phyloP scores from a whole-genome alignment of 2,888 invertebrate species.

The Mythimna pallens region DNA sequence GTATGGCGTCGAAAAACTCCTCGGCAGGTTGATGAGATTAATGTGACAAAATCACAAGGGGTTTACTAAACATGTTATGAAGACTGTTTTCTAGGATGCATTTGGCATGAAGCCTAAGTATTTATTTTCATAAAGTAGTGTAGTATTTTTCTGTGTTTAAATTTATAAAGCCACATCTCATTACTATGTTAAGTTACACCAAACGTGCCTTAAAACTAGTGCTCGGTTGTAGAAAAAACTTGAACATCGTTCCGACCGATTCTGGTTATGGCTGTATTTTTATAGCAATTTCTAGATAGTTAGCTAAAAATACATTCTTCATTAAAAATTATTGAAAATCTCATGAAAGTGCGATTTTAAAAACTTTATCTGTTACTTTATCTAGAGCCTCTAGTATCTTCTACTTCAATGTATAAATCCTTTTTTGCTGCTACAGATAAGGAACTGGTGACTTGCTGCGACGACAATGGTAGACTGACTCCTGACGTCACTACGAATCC shows the following conservation, averaged over 20 bases:
- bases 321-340: not conserved
- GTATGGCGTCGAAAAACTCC: no score
- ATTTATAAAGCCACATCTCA: not conserved
- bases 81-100: no score
- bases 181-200: constrained; percentile 6
- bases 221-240: constrained; percentile 11
- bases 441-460: constrained; percentile 81
- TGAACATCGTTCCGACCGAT: constrained; percentile 34
- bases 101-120: no score
- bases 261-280: not conserved
- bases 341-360: no score
- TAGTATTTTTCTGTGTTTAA: not conserved
- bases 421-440: constrained; percentile 71
- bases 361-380: no score
- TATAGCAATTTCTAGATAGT: no score
- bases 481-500: constrained; percentile 77
- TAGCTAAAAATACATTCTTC: not conserved
- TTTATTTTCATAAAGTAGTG: no score
- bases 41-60: no score
- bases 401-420: not conserved
- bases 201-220: constrained; percentile 6
- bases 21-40: no score
- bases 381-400: no score
- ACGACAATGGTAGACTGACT: constrained; percentile 79
- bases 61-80: not conserved